Evolutionary conservation across 2,797 vertebrate genomes (phyloP).

Genomic region (Hypotaenidia philippensis): DNA sequence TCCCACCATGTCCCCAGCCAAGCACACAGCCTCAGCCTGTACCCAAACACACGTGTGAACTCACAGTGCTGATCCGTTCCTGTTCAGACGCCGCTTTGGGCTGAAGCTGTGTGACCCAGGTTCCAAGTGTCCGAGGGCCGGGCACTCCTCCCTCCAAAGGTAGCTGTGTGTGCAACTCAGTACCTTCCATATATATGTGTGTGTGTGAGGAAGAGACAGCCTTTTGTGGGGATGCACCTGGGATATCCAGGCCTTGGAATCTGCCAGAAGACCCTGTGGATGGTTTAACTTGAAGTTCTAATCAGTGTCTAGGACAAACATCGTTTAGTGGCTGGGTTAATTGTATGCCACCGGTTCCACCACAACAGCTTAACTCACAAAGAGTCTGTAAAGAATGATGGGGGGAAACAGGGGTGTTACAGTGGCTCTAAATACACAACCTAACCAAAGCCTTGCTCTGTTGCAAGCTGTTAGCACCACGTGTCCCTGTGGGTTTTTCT

Average conservation of each 20-base stretch:
- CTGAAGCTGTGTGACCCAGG: neutral
- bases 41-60: fast-evolving
- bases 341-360: neutral
- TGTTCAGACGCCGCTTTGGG: neutral
- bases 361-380: neutral
- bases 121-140: neutral
- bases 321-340: neutral
- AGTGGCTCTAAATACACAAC: neutral
- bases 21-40: neutral
- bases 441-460: slow-evolving; percentile 12
- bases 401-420: neutral
- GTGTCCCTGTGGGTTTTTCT: neutral
- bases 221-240: neutral
- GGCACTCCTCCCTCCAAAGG: neutral
- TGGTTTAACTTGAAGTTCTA: neutral
- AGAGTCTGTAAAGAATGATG: neutral
- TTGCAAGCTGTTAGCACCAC: neutral
- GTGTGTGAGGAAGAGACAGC: too few species aligned
- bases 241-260: neutral
- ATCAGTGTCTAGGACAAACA: neutral
- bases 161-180: fast-evolving
- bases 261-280: neutral
- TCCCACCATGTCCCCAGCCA: neutral
- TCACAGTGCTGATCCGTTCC: neutral
- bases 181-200: neutral